Evolutionary conservation across 2,888 invertebrate species (phyloP), one percentile per base, ranked within the genome.

Genomic region (Junonia oenone): DNA sequence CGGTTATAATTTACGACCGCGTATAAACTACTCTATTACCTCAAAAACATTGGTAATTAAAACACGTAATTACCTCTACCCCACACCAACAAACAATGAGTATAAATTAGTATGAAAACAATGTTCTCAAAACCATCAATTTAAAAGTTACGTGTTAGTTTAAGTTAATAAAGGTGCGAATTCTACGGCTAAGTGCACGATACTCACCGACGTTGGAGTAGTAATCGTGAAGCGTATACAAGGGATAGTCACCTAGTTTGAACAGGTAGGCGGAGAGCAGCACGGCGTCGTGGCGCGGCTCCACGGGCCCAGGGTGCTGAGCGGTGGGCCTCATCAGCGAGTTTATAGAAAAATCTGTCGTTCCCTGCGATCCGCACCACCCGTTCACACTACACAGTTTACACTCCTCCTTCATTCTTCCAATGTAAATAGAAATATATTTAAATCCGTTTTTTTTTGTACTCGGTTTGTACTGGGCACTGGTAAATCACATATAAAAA

Each of bases 391-490:
- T 86, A 72, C 90, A 90, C 81, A 86, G 73, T 66, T 87, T 88
- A 68, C 90, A 91, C 78, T 90, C 90, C 72, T 91, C 89, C 77
- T 90, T 90, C 91, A 91, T 91, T 55, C 68, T 78, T 73, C 63
- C 70, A 72, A 68, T 76, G 75, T 78, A 78, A 76, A 76, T 78
- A 80, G 73, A 78, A 74, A 78, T 71, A 75, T 61, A 66, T 67
- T 43, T 74, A 72, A 56, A 58, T 83, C 86, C 87, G 83, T 81
- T 88, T 89, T 88, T 77, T 89, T 84, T 88, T 87, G 90, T 90
- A 90, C 90, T 90, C 87, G 89, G 88, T 88, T 87, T 89, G 90
- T 90, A 90, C 90, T 83, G 82, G 87, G 84, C 86, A 86, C 85
- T 86, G 80, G 76, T 90, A 89, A 89, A 90, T 90, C 86, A 90